Evolutionary conservation across 1,140 invertebrate species (phyloP).

Genomic region (Drosophila quadrilineata): DNA sequence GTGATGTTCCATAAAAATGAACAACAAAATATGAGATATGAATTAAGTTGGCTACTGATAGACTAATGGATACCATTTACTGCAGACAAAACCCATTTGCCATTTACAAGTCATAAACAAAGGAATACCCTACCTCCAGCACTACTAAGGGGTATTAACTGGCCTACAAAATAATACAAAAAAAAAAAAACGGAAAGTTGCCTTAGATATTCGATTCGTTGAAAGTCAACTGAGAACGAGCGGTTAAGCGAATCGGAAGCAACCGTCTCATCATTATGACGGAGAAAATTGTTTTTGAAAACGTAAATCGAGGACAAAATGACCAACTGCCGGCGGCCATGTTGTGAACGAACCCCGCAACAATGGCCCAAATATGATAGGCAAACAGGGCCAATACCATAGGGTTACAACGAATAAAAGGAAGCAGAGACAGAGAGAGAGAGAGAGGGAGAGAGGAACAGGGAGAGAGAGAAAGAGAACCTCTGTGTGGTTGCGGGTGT

Average conservation of each 20-base stretch:
- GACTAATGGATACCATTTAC: constrained; percentile 1
- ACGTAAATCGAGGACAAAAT: constrained; percentile 67
- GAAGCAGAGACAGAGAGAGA: too few species aligned
- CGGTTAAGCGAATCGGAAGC: constrained; percentile 49
- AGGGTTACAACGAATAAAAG: too few species aligned
- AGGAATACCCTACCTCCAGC: too few species aligned
- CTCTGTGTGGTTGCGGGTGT: constrained; percentile 1
- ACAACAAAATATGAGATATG: constrained; percentile 30
- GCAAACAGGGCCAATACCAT: constrained; percentile 43
- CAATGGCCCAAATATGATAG: constrained; percentile 50
- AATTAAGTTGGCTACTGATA: neutral
- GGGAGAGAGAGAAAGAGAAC: too few species aligned
- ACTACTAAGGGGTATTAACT: constrained; percentile 3
- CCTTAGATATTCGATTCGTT: constrained; percentile 19
- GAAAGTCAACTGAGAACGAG: constrained; percentile 18
- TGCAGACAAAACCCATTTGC: too few species aligned
- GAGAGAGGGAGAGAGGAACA: neutral
- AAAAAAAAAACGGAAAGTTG: too few species aligned
- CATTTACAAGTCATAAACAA: too few species aligned
- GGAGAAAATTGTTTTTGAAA: constrained; percentile 67
- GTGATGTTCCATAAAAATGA: constrained; percentile 43
- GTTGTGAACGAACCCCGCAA: constrained; percentile 47
- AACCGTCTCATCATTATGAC: constrained; percentile 52
- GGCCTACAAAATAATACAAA: too few species aligned
- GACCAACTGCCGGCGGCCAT: constrained; percentile 55